Conservation (phyloP, 2,113 vertebrate species). For the Copsychus sechellarum region DNA sequence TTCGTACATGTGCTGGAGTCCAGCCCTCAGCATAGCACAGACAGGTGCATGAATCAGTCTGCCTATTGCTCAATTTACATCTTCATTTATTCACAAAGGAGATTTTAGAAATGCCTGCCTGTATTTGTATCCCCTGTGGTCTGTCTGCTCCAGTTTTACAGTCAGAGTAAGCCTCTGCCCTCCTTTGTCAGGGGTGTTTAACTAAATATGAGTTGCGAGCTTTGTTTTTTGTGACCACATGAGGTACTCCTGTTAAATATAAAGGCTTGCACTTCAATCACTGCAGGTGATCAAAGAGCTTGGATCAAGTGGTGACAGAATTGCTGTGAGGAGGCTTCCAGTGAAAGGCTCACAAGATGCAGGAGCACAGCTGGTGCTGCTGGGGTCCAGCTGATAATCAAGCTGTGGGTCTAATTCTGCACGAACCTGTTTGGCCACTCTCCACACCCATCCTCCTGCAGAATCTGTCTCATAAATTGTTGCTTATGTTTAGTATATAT, state of each 20-base stretch:
- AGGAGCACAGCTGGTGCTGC: background rate
- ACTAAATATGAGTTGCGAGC: background rate
- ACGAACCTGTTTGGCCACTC: background rate
- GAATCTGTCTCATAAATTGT: background rate
- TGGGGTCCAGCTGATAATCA: background rate
- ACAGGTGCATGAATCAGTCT: conserved; percentile 6
- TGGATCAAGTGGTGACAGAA: background rate
- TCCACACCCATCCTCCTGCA: background rate
- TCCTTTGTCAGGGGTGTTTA: conserved; percentile 10
- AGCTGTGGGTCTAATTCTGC: background rate
- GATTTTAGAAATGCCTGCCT: background rate
- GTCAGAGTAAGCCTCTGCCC: background rate
- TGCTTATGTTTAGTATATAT: background rate
- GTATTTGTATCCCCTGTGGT: background rate
- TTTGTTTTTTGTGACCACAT: background rate
- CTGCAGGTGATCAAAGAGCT: background rate
- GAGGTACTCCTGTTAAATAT: background rate
- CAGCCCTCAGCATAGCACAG: background rate
- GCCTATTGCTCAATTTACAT: background rate
- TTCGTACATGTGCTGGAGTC: background rate
- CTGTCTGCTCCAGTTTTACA: background rate
- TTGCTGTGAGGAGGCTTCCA: background rate
- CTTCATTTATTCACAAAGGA: conserved; percentile 20
- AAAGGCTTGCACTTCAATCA: conserved; percentile 16
- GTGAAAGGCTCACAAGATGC: background rate